Evolutionary conservation across 2,113 vertebrate species (phyloP).

Genomic region (Gallinago paraguaiae): DNA sequence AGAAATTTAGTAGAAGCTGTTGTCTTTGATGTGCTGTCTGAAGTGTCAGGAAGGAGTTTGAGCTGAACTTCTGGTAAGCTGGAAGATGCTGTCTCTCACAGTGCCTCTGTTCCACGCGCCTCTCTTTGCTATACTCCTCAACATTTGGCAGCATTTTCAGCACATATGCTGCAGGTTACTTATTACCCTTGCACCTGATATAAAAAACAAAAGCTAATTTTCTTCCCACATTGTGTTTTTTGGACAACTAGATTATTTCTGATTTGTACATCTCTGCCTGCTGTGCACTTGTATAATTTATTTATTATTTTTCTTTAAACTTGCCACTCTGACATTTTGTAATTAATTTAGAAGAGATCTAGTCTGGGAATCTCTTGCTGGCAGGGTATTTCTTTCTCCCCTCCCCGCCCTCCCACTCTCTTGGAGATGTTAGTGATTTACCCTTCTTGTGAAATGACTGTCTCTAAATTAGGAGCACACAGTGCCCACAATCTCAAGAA

Average conservation of each 20-base stretch:
- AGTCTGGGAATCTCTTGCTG: constrained; percentile 4
- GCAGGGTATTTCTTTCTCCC: constrained; percentile 1
- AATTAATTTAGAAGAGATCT: constrained; percentile 6
- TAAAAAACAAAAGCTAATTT: background rate
- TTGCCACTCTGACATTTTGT: background rate
- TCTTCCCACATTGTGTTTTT: background rate
- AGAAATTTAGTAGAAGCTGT: background rate
- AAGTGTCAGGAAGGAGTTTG: constrained; percentile 10
- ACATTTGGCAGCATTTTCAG: constrained; percentile 31
- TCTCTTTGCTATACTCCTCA: constrained; percentile 2
- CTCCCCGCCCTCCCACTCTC: background rate
- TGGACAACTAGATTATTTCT: background rate
- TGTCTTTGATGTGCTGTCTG: background rate
- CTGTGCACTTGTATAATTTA: background rate
- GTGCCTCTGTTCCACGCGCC: constrained; percentile 24
- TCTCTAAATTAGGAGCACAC: constrained; percentile 11
- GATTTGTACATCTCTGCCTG: background rate
- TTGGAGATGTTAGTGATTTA: constrained; percentile 32
- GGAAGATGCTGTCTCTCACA: constrained; percentile 43
- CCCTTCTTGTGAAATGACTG: constrained; percentile 18
- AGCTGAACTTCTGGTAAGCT: constrained; percentile 21
- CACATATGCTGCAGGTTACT: constrained; percentile 9
- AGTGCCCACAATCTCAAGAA: background rate
- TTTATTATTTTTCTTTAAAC: background rate
- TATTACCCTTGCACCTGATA: background rate